A percentile compares a stretch with the other conserved stretches of the same genome.
Evolutionary conservation across 2,888 invertebrate genomes (phyloP).

Genomic region (Anodontia alba): DNA sequence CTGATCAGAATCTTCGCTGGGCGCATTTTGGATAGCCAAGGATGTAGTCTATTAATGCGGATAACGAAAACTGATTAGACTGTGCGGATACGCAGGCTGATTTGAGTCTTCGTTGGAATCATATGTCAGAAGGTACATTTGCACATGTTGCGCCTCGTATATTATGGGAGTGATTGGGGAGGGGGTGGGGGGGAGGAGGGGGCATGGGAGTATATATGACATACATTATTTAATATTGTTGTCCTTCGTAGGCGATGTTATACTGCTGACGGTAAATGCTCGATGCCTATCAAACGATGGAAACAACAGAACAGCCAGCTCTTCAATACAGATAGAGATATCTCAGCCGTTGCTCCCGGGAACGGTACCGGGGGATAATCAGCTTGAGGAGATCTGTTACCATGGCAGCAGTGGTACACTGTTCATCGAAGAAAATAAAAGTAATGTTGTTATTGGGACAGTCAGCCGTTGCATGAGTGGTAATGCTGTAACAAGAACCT

Average conservation of each 20-base stretch:
- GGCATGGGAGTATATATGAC: too few relatives aligned
- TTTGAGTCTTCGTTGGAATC: too few relatives aligned
- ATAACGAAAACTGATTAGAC: too few relatives aligned
- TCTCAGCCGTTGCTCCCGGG: not conserved
- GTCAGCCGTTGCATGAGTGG: slow-evolving; percentile 29
- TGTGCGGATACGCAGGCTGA: too few relatives aligned
- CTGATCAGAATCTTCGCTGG: too few relatives aligned
- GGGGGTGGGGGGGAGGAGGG: too few relatives aligned
- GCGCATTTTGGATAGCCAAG: too few relatives aligned
- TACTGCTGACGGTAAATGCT: not conserved
- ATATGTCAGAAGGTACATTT: too few relatives aligned
- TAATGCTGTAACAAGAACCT: slow-evolving; percentile 19
- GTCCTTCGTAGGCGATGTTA: not conserved
- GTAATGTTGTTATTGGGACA: slow-evolving; percentile 33
- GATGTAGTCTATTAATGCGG: too few relatives aligned
- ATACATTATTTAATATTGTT: too few relatives aligned
- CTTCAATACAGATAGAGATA: not conserved
- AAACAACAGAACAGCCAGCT: not conserved
- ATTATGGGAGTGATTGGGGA: too few relatives aligned
- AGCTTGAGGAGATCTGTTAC: slow-evolving; percentile 29
- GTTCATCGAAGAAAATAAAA: slow-evolving; percentile 41
- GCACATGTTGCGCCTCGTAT: too few relatives aligned
- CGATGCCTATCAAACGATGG: slow-evolving; percentile 9
- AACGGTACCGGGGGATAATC: not conserved
- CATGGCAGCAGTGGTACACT: slow-evolving; percentile 19